Conservation (phyloP, 2,888 invertebrate genomes). For the Oeneis ivallda region DNA sequence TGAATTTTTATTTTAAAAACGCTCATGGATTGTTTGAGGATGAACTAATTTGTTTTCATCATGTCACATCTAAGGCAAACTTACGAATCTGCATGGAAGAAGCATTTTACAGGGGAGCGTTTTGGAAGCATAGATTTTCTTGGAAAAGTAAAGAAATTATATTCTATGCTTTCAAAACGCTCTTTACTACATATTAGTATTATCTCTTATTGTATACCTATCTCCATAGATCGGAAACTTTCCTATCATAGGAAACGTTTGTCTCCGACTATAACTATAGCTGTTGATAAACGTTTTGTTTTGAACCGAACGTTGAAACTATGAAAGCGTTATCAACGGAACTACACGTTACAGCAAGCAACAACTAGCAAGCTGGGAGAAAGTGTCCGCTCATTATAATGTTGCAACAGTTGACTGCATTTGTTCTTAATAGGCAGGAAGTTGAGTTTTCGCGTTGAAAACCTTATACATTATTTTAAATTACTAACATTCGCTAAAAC, state of each 20-base stretch:
- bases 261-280: background rate
- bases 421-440: background rate
- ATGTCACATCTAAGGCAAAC: background rate
- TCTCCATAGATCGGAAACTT: background rate
- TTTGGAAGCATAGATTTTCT: no score
- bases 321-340: slow-evolving; percentile 10
- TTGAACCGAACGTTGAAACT: background rate
- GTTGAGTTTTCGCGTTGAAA: background rate
- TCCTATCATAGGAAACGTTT: background rate
- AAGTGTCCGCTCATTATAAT: slow-evolving; percentile 1
- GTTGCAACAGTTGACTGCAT: background rate
- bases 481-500: no score
- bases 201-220: background rate
- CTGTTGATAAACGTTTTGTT: background rate
- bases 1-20: background rate
- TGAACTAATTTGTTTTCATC: background rate
- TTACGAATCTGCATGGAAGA: no score
- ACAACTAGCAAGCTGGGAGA: background rate
- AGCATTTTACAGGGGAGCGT: no score
- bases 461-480: background rate
- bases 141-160: no score
- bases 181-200: background rate
- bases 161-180: no score
- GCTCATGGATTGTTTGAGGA: background rate
- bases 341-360: background rate